A percentile compares a stretch with the other conserved stretches of the same genome.
These are phyloP conservation scores for Incurvaria masculella DNA, from an alignment of 2,888 invertebrate species.

Conservation along the genomic window DNA sequence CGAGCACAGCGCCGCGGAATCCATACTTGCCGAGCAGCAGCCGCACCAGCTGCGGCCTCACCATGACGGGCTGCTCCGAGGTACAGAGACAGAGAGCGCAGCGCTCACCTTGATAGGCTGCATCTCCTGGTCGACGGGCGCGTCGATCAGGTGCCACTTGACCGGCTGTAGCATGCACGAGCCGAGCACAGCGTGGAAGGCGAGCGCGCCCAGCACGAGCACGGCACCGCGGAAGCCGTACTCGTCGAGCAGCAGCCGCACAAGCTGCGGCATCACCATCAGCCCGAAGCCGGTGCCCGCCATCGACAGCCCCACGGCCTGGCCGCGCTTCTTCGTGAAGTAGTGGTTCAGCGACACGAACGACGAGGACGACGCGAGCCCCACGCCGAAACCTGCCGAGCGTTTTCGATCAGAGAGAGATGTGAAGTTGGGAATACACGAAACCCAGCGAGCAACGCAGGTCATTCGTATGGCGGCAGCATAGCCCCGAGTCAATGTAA, in stretches of 20 bases:
- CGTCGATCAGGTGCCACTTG: conserved; percentile 65
- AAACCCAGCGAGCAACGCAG: too few species aligned
- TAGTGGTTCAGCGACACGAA: conserved; percentile 78
- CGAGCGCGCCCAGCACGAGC: conserved; percentile 62
- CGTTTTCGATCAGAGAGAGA: too few species aligned
- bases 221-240: conserved; percentile 68
- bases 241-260: conserved; percentile 59
- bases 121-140: conserved; percentile 52
- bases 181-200: conserved; percentile 66
- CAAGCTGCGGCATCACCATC: conserved; percentile 76
- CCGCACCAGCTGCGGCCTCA: conserved; percentile 74
- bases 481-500: too few species aligned
- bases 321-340: conserved; percentile 72
- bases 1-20: conserved; percentile 66
- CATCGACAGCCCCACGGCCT: conserved; percentile 76
- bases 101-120: conserved; percentile 40
- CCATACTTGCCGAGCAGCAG: conserved; percentile 60
- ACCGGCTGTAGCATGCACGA: conserved; percentile 67
- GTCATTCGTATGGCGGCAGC: too few species aligned
- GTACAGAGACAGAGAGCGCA: too few species aligned
- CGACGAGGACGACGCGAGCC: conserved; percentile 71
- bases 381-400: conserved; percentile 73
- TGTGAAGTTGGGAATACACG: too few species aligned
- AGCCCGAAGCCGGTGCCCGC: conserved; percentile 77
- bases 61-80: conserved; percentile 52